These are phyloP conservation scores for Agrilus cyanescens DNA, from an alignment of 2,888 invertebrate genomes.

Conservation along the genomic window DNA sequence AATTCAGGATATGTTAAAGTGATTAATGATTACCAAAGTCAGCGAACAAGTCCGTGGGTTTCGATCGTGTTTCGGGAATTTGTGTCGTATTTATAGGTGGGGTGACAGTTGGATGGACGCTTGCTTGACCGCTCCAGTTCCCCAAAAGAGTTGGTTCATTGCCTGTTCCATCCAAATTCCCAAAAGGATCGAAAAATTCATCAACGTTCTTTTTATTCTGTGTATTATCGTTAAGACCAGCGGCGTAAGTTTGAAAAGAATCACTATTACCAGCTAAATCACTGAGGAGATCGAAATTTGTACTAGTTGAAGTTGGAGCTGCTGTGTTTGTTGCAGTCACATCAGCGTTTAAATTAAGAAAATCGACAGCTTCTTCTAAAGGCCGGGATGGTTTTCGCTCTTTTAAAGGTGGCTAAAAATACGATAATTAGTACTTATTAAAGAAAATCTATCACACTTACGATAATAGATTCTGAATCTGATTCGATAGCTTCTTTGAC, in stretches of 20 bases:
- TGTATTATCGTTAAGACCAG: slow-evolving; percentile 3
- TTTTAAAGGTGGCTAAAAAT: not conserved
- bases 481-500: slow-evolving; percentile 24
- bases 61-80: slow-evolving; percentile 40
- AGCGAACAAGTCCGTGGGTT: slow-evolving; percentile 58
- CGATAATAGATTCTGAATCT: slow-evolving; percentile 21
- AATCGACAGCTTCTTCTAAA: slow-evolving; percentile 45
- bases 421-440: slow-evolving; percentile 1
- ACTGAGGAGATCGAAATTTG: slow-evolving; percentile 50
- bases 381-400: slow-evolving; percentile 6
- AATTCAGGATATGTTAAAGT: too few species aligned
- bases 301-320: slow-evolving; percentile 29
- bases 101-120: slow-evolving; percentile 5
- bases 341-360: slow-evolving; percentile 40
- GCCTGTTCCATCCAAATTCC: slow-evolving; percentile 21
- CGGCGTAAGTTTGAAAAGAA: slow-evolving; percentile 26
- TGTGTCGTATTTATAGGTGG: slow-evolving; percentile 26
- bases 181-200: slow-evolving; percentile 56
- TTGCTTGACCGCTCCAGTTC: slow-evolving; percentile 20
- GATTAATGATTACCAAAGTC: slow-evolving; percentile 44
- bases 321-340: slow-evolving; percentile 11
- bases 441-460: not conserved
- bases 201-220: slow-evolving; percentile 5
- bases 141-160: slow-evolving; percentile 27
- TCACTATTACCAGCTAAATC: slow-evolving; percentile 36